Evolutionary conservation across 1,140 invertebrate species (phyloP).

Genomic region (Drosophila yakuba): DNA sequence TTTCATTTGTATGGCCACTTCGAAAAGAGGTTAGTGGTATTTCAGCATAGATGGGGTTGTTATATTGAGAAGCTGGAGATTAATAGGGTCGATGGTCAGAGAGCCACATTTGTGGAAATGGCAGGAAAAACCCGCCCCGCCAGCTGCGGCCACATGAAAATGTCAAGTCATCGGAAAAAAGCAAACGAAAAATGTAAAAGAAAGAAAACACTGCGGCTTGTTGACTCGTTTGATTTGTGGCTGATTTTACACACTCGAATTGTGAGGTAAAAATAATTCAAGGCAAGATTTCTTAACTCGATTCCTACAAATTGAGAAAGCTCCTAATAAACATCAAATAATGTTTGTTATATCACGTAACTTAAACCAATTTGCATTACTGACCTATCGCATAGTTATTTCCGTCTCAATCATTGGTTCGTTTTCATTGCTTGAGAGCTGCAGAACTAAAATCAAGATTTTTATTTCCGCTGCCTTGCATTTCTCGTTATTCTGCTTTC

Average conservation of each 20-base stretch:
- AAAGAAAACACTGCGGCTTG: conserved; percentile 30
- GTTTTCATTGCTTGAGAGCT: conserved; percentile 9
- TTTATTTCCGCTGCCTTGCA: conserved; percentile 31
- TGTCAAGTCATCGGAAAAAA: conserved; percentile 42
- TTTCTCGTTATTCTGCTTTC: conserved; percentile 16
- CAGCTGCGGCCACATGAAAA: conserved; percentile 45
- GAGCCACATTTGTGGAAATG: conserved; percentile 33
- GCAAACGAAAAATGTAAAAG: background rate
- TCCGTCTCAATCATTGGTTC: background rate
- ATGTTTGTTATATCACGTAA: background rate
- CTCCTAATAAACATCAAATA: background rate
- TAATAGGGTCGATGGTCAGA: conserved; percentile 50
- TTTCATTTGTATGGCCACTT: conserved; percentile 38
- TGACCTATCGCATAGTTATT: conserved; percentile 11
- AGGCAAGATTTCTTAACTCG: background rate
- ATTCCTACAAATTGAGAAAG: too few relatives aligned
- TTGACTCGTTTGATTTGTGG: conserved; percentile 25
- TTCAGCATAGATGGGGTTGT: background rate
- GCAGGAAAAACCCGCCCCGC: conserved; percentile 18
- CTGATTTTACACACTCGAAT: conserved; percentile 8
- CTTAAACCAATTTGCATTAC: conserved; percentile 20
- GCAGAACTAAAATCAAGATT: conserved; percentile 22
- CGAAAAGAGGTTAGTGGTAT: conserved; percentile 15
- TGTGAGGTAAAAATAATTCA: conserved; percentile 12
- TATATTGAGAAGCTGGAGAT: conserved; percentile 12